phyloP scores from a whole-genome alignment of 92 coral and sea anemone genomes.

The Palythoa heliodiscus region DNA sequence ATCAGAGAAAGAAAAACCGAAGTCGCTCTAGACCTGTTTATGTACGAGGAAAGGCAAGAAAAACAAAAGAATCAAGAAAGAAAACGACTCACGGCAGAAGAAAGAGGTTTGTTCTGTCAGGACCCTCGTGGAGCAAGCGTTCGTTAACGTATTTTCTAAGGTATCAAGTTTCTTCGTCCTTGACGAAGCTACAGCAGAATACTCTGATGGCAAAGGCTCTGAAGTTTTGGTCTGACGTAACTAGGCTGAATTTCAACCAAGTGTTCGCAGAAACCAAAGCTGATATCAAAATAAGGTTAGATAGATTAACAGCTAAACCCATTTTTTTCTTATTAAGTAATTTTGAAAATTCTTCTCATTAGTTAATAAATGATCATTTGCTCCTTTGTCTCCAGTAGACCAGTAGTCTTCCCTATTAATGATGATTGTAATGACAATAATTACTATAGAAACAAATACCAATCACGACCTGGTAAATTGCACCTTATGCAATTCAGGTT shows the following conservation, averaged over 20 bases:
- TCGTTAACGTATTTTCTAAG: neutral
- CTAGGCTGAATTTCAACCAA: conserved; percentile 1
- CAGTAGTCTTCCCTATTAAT: too few relatives aligned
- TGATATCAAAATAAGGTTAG: neutral
- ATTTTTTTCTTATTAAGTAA: too few relatives aligned
- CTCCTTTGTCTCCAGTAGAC: too few relatives aligned
- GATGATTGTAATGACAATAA: too few relatives aligned
- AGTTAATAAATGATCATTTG: too few relatives aligned
- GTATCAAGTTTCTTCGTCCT: neutral
- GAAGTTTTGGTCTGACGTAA: conserved; percentile 14
- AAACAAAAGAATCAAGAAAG: neutral
- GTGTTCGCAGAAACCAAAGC: neutral
- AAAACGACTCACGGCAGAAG: neutral
- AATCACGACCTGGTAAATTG: too few relatives aligned
- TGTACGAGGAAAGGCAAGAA: neutral
- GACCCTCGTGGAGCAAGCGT: conserved; percentile 1
- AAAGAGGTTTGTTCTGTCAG: conserved; percentile 3
- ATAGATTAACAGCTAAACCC: neutral
- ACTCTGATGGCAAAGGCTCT: neutral
- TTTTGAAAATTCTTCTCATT: too few relatives aligned
- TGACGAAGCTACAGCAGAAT: neutral
- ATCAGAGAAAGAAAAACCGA: neutral
- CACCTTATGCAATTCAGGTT: too few relatives aligned
- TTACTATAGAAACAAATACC: too few relatives aligned
- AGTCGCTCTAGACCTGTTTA: neutral